Evolutionary conservation across 2,888 invertebrate genomes (phyloP).

Genomic region (Leptarthrus brevirostris): DNA sequence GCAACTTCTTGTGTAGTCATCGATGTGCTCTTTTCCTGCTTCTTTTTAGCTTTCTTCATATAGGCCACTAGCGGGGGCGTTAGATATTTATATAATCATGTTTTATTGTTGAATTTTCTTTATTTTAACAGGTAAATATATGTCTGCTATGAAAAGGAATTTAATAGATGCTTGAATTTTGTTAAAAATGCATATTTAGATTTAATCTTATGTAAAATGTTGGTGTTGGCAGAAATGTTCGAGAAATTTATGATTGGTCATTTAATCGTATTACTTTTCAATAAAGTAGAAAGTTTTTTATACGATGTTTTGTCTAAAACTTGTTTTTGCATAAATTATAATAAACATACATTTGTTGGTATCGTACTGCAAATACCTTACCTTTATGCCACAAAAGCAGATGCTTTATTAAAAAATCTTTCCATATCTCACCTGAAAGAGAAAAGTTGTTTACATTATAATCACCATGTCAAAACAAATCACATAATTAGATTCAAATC

Average conservation of each 20-base stretch:
- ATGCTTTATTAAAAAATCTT: neutral
- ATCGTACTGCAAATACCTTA: neutral
- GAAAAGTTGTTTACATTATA: slow-evolving; percentile 3
- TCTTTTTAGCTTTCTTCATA: slow-evolving; percentile 26
- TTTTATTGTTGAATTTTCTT: neutral
- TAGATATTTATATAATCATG: slow-evolving; percentile 28
- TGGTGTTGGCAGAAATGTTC: slow-evolving; percentile 31
- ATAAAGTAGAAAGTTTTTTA: slow-evolving; percentile 28
- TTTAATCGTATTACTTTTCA: neutral
- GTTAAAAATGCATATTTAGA: neutral
- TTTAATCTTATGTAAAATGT: slow-evolving; percentile 14
- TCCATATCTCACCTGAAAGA: slow-evolving; percentile 13
- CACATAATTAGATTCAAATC: neutral
- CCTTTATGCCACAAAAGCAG: neutral
- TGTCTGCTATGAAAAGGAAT: neutral
- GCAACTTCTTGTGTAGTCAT: slow-evolving; percentile 38
- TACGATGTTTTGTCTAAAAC: slow-evolving; percentile 21
- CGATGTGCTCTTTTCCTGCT: slow-evolving; percentile 12
- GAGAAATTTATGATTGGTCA: slow-evolving; percentile 26
- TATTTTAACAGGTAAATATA: neutral
- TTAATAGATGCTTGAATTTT: slow-evolving; percentile 38
- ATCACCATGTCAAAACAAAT: neutral
- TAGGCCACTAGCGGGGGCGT: slow-evolving; percentile 36
- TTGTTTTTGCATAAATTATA: slow-evolving; percentile 27
- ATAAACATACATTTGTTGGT: slow-evolving; percentile 15